Evolutionary conservation across 2,888 invertebrate genomes (phyloP).

Genomic region (Odontocolon sp.): DNA sequence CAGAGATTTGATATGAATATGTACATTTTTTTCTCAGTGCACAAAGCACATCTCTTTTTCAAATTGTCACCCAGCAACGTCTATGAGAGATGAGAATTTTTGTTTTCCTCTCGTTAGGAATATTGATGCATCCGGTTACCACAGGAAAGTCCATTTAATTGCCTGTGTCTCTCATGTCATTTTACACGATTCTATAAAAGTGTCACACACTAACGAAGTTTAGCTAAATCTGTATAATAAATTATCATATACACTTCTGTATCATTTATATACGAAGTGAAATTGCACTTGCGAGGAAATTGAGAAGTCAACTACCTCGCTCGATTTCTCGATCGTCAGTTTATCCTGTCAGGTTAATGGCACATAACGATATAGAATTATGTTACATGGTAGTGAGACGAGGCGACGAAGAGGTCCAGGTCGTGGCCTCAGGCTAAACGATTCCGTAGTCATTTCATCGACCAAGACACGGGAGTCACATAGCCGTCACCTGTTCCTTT

Average conservation of each 20-base stretch:
- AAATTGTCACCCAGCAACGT: neutral
- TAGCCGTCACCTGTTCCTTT: no score
- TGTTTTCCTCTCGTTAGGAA: conserved; percentile 1
- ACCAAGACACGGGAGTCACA: neutral
- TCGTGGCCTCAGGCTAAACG: conserved; percentile 42
- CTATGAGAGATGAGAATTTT: neutral
- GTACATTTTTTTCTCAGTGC: no score
- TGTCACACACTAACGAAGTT: neutral
- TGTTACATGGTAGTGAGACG: conserved; percentile 14
- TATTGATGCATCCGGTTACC: conserved; percentile 30
- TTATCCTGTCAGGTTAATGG: conserved; percentile 19
- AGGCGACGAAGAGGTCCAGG: conserved; percentile 16
- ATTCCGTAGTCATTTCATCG: neutral
- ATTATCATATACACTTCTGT: neutral
- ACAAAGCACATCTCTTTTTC: no score
- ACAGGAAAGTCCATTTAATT: conserved; percentile 23
- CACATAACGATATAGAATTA: conserved; percentile 44
- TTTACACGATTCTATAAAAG: neutral
- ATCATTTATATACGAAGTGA: conserved; percentile 8
- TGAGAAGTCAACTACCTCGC: conserved; percentile 36
- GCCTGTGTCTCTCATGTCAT: conserved; percentile 18
- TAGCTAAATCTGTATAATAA: neutral
- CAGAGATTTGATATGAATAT: no score
- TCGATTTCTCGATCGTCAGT: conserved; percentile 6
- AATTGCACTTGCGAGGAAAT: conserved; percentile 31